Evolutionary conservation across 2,888 invertebrate genomes (phyloP).

Genomic region (Fragum whitleyi): DNA sequence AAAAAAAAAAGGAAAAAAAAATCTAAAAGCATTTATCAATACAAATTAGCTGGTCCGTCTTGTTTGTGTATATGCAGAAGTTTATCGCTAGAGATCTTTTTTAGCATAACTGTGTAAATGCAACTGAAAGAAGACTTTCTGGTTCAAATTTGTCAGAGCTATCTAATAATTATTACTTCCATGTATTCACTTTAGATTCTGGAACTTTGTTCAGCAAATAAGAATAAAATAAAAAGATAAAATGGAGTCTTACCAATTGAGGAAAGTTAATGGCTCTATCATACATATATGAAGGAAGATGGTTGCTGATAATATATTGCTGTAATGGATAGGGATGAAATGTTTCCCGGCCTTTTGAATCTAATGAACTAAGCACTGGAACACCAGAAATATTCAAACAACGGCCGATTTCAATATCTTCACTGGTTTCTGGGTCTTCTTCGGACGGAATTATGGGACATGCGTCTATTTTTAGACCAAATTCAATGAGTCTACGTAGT

Average conservation of each 20-base stretch:
- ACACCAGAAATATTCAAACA: constrained; percentile 90
- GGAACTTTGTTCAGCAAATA: too few species aligned
- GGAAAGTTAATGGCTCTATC: constrained; percentile 47
- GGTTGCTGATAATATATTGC: constrained; percentile 59
- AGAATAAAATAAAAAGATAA: too few species aligned
- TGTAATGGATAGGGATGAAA: constrained; percentile 95
- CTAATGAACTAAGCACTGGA: constrained; percentile 94
- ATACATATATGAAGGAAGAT: constrained; percentile 62
- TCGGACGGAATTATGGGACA: constrained; percentile 86
- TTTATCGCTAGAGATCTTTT: too few species aligned
- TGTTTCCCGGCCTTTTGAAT: constrained; percentile 92
- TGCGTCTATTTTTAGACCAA: constrained; percentile 87
- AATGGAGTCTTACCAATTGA: constrained; percentile 19
- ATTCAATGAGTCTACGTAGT: constrained; percentile 90
- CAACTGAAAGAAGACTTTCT: too few species aligned
- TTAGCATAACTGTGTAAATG: too few species aligned
- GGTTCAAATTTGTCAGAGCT: too few species aligned
- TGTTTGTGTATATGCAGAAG: too few species aligned
- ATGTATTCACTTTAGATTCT: too few species aligned
- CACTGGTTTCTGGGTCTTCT: constrained; percentile 88
- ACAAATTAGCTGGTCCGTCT: too few species aligned
- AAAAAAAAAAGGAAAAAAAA: too few species aligned
- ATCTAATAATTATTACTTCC: too few species aligned
- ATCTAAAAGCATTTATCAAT: too few species aligned
- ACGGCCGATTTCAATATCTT: constrained; percentile 96